Evolutionary conservation across 2,113 vertebrate species (phyloP).

Genomic region (Genyomyrus donnyi): DNA sequence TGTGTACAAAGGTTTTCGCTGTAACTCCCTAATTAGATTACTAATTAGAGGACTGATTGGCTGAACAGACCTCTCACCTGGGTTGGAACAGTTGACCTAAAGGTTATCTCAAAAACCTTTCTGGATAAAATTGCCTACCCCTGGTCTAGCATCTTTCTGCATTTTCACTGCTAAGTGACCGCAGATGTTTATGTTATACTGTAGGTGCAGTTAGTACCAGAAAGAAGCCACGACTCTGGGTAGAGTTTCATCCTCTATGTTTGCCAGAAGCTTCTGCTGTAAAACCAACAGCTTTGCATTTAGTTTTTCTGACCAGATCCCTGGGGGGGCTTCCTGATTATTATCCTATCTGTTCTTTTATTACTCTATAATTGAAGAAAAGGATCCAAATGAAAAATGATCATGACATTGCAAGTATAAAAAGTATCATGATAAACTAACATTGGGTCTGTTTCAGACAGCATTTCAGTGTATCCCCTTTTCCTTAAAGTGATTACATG

Average conservation of each 20-base stretch:
- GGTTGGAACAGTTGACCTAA: no score
- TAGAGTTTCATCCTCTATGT: not conserved
- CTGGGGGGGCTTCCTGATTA: not conserved
- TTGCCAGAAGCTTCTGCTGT: not conserved
- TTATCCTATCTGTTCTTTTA: not conserved
- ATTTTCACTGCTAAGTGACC: not conserved
- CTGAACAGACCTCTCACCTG: no score
- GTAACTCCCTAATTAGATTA: no score
- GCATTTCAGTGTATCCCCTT: not conserved
- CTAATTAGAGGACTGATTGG: no score
- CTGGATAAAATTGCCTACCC: no score
- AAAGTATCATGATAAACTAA: not conserved
- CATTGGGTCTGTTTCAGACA: not conserved
- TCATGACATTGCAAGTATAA: not conserved
- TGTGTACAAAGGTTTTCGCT: no score
- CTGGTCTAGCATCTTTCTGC: not conserved
- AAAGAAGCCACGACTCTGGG: not conserved
- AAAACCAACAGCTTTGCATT: not conserved
- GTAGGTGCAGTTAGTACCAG: not conserved
- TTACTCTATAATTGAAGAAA: not conserved
- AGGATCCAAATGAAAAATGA: not conserved
- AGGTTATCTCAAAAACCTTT: no score
- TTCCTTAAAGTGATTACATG: not conserved
- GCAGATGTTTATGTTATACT: not conserved
- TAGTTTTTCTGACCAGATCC: not conserved